Conservation (phyloP, 2,888 invertebrate genomes). For the Napeogenes sylphis region DNA sequence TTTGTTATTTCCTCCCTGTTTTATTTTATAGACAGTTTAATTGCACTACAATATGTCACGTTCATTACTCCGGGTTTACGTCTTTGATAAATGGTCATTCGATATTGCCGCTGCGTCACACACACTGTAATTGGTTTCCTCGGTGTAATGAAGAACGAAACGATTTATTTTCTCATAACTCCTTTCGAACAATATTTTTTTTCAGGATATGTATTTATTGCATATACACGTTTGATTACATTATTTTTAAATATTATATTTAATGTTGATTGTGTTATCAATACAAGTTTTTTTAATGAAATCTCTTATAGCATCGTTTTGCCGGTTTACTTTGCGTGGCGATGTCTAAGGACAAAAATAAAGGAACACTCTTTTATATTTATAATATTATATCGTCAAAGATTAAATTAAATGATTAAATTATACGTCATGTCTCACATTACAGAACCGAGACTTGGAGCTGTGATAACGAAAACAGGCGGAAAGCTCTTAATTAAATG, state of each 20-base stretch:
- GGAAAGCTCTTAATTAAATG: too few species aligned
- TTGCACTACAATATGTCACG: constrained; percentile 39
- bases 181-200: constrained; percentile 27
- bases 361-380: too few species aligned
- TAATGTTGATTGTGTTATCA: neutral
- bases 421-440: too few species aligned
- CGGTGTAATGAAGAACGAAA: constrained; percentile 40
- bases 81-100: constrained; percentile 60
- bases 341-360: too few species aligned
- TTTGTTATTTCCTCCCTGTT: constrained; percentile 14
- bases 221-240: neutral
- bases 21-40: constrained; percentile 26
- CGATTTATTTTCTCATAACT: constrained; percentile 33
- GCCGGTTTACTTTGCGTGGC: too few species aligned
- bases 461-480: too few species aligned
- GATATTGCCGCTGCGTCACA: constrained; percentile 59
- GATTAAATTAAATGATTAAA: too few species aligned
- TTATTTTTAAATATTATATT: neutral
- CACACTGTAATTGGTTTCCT: constrained; percentile 55
- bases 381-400: too few species aligned
- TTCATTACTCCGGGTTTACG: constrained; percentile 57
- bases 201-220: constrained; percentile 6
- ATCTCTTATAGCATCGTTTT: too few species aligned
- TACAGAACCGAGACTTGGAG: too few species aligned
- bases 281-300: neutral